Percentiles rank a stretch among this genome's conserved stretches.
Evolutionary conservation across 1,140 invertebrate species (phyloP).

Genomic region (Cyclargus thomasi): DNA sequence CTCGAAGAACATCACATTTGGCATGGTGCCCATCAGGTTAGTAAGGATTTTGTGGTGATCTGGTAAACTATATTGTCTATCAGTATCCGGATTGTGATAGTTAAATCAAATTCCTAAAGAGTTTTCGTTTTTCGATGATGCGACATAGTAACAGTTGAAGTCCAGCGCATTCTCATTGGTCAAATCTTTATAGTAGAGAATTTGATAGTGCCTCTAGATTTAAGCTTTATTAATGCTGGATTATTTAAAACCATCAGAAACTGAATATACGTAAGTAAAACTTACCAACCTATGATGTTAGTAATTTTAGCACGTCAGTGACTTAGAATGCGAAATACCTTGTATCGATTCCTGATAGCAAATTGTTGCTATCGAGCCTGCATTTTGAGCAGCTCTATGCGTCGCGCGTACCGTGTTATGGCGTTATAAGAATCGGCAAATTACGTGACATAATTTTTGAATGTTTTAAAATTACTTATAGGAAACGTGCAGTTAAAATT

Average conservation of each 20-base stretch:
- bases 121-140: too few relatives aligned
- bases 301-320: not conserved
- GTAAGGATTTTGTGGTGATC: not conserved
- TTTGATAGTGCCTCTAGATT: too few relatives aligned
- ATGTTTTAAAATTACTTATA: not conserved
- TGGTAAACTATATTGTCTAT: too few relatives aligned
- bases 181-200: too few relatives aligned
- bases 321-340: not conserved
- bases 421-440: not conserved
- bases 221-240: too few relatives aligned
- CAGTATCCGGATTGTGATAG: too few relatives aligned
- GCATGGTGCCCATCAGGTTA: slow-evolving; percentile 95
- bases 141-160: too few relatives aligned
- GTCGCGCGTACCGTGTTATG: not conserved
- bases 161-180: too few relatives aligned
- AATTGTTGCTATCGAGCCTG: not conserved
- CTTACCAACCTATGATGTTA: too few relatives aligned
- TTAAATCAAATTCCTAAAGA: too few relatives aligned
- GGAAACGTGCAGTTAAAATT: not conserved
- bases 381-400: not conserved
- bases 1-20: slow-evolving; percentile 96
- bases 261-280: too few relatives aligned
- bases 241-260: too few relatives aligned
- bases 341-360: slow-evolving; percentile 1
- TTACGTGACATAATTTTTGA: not conserved